Evolutionary conservation across 2,113 vertebrate genomes (phyloP), one percentile per base, ranked within the genome.

Genomic region (Cephalopterus ornatus): DNA sequence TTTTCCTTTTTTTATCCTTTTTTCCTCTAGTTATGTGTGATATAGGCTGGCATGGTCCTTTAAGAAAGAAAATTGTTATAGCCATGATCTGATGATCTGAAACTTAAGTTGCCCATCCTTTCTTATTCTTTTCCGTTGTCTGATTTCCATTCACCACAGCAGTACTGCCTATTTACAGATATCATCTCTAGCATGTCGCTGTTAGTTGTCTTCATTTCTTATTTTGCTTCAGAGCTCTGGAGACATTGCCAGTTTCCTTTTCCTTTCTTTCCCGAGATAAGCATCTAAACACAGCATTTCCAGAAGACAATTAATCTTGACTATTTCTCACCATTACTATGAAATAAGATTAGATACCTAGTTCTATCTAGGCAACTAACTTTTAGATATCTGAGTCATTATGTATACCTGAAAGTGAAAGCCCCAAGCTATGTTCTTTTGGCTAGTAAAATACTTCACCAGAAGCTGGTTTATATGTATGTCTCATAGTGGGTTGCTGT

Each of bases 81-180:
- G 37, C 26, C 8, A 5, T 74, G 35, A 52, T 49, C 47, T 77
- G 46, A 80, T 58, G 23, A 67, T 84, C 55, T 77, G 26, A 88
- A 88, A 30, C 3, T 87, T 81, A 84, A 74, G 14, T 17, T 72
- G 14, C 11, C 5, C 2, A 11, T 47, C n/a, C 35, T 83, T 90
- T 85, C 50, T 67, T 86, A 46, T 35, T 47, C 11, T 50, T 70
- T 91, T 84, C 70, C 15, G 14, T 37, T 92, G 14, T 59, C 44
- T 65, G n/a, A 88, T 52, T 52, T 52, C 50, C 50, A 75, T 87
- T 75, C 33, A 63, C 22, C 16, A 15, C 52, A 74, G 55, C 23
- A 67, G 9, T 78, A 59, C n/a, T 73, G 15, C 89, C 26, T 84
- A 13, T 85, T 87, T 92, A 73, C 35, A 95, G 91, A 78, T 95